phyloP scores from a whole-genome alignment of 2,888 invertebrate genomes.

The Microdon myrmicae region DNA sequence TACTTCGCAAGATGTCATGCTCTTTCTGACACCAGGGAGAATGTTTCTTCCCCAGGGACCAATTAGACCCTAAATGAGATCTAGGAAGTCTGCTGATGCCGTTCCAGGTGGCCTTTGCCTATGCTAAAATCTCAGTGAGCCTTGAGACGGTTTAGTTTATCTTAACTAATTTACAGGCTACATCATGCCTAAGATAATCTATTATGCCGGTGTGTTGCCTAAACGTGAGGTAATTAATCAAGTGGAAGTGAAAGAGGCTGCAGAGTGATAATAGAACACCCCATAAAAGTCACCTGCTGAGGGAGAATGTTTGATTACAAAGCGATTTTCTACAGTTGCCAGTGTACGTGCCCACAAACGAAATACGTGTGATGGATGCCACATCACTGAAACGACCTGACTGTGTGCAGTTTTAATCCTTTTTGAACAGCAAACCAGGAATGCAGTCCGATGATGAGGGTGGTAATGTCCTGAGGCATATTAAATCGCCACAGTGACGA shows the following conservation, averaged over 20 bases:
- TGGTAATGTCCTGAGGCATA: slow-evolving; percentile 31
- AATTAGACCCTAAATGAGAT: slow-evolving; percentile 26
- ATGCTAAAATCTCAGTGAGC: too few relatives aligned
- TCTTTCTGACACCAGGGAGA: slow-evolving; percentile 30
- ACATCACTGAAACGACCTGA: slow-evolving; percentile 24
- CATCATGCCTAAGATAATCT: slow-evolving; percentile 26
- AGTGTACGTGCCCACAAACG: slow-evolving; percentile 40
- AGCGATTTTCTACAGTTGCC: slow-evolving; percentile 44
- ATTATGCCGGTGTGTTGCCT: slow-evolving; percentile 29
- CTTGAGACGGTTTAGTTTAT: too few relatives aligned
- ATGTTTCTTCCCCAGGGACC: slow-evolving; percentile 31
- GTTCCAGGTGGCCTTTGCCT: slow-evolving; percentile 22
- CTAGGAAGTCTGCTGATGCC: background rate
- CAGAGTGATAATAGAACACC: slow-evolving; percentile 26
- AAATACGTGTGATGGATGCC: slow-evolving; percentile 24
- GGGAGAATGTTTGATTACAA: slow-evolving; percentile 16
- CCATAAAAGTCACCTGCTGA: slow-evolving; percentile 46
- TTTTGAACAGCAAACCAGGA: too few relatives aligned
- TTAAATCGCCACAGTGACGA: slow-evolving; percentile 36
- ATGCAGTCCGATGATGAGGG: slow-evolving; percentile 42
- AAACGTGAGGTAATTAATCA: slow-evolving; percentile 45
- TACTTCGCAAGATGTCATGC: slow-evolving; percentile 32
- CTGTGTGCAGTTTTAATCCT: slow-evolving; percentile 37
- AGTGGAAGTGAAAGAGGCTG: slow-evolving; percentile 18
- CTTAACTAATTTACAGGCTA: too few relatives aligned